Conservation (phyloP, 2,113 vertebrate species). For the Recurvirostra avosetta region DNA sequence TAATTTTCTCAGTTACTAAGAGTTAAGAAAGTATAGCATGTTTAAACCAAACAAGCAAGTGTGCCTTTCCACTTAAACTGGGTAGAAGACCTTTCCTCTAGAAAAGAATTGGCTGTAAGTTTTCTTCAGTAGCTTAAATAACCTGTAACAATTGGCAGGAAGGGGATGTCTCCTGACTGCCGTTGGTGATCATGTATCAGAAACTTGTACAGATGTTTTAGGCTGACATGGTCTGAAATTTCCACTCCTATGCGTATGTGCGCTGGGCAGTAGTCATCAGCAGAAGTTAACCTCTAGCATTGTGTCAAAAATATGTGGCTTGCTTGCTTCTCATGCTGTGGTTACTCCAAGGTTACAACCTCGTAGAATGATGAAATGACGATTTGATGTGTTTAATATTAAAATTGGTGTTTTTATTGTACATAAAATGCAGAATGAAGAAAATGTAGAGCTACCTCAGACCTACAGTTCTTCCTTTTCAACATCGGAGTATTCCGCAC, state of each 20-base stretch:
- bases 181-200: neutral
- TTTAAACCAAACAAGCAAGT: neutral
- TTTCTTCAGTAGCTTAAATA: neutral
- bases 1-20: neutral
- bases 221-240: neutral
- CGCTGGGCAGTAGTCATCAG: neutral
- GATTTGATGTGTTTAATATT: neutral
- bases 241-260: accelerated
- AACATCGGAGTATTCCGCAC: conserved; percentile 64
- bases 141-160: neutral
- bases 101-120: neutral
- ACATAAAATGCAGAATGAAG: conserved; percentile 73
- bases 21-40: accelerated
- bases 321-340: neutral
- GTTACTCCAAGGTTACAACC: neutral
- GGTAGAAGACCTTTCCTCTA: neutral
- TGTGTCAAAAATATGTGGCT: neutral
- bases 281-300: neutral
- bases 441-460: conserved; percentile 71
- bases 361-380: neutral
- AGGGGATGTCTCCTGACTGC: neutral
- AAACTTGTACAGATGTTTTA: neutral
- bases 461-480: conserved; percentile 67
- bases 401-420: neutral
- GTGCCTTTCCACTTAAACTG: neutral